Conservation (phyloP, 2,113 vertebrate genomes). For the Seriola dumerili region DNA sequence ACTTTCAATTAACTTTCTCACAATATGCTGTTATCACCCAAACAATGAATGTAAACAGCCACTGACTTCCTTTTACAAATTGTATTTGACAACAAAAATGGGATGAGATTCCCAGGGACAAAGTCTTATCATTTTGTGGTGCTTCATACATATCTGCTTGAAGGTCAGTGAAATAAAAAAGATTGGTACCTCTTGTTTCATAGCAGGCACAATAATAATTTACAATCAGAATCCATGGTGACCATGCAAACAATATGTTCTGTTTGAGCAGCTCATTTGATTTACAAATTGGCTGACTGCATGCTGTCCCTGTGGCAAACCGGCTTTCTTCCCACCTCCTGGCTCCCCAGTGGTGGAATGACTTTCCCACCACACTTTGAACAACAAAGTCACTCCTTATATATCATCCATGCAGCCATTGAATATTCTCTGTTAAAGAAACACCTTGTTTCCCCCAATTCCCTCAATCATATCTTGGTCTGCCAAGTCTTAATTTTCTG, state of each 20-base stretch:
- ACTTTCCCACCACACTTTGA: conserved; percentile 55
- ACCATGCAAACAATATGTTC: conserved; percentile 56
- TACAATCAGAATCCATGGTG: conserved; percentile 46
- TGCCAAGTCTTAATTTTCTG: conserved; percentile 15
- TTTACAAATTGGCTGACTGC: conserved; percentile 64
- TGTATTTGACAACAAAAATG: conserved; percentile 51
- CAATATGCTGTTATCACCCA: conserved; percentile 11
- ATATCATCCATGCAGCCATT: conserved; percentile 33
- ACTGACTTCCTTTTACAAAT: conserved; percentile 21
- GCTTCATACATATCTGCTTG: conserved; percentile 42
- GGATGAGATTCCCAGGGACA: conserved; percentile 12
- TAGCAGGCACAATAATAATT: conserved; percentile 34
- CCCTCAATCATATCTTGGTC: conserved; percentile 18
- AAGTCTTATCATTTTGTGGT: conserved; percentile 34
- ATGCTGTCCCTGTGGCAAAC: conserved; percentile 40
- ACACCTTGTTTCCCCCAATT: conserved; percentile 17
- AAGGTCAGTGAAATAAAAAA: conserved; percentile 58
- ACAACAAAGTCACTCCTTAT: conserved; percentile 52
- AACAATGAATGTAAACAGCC: conserved; percentile 23
- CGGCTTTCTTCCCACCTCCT: conserved; percentile 47
- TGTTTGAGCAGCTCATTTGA: conserved; percentile 69
- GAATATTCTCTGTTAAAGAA: conserved; percentile 32
- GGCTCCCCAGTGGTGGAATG: conserved; percentile 32
- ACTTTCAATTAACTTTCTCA: background rate
- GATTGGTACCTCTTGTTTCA: conserved; percentile 32